Conservation (phyloP, 1,140 invertebrate genomes). For the Archivesica marissinica region DNA sequence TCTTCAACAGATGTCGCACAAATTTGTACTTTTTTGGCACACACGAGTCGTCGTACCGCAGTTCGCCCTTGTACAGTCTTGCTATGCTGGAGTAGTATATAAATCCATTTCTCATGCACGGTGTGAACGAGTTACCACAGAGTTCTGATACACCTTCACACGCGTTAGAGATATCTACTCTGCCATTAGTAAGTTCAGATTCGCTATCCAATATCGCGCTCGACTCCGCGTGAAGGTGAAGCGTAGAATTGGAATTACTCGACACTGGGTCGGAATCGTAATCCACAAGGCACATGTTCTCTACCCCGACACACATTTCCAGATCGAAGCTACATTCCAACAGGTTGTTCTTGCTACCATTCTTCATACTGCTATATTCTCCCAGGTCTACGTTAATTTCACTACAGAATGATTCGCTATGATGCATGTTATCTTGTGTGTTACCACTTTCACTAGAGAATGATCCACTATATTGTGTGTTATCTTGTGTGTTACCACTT, state of each 20-base stretch:
- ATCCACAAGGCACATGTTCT: conserved; percentile 1
- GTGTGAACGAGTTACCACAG: background rate
- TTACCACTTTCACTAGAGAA: too few species aligned
- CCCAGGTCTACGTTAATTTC: background rate
- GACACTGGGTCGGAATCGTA: conserved; percentile 11
- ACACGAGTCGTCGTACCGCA: conserved; percentile 1
- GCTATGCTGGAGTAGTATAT: conserved; percentile 45
- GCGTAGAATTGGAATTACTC: background rate
- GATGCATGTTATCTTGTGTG: background rate
- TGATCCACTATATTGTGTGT: background rate
- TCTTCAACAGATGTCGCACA: conserved; percentile 20
- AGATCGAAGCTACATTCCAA: background rate
- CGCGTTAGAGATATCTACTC: background rate
- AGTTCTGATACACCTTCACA: background rate
- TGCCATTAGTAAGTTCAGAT: background rate
- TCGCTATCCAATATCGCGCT: background rate
- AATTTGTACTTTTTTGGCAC: conserved; percentile 8
- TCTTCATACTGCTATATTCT: conserved; percentile 5
- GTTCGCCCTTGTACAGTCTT: conserved; percentile 13
- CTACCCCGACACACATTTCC: background rate
- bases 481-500: background rate
- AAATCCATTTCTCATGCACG: conserved; percentile 41
- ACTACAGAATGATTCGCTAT: background rate
- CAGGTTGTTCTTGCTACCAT: conserved; percentile 50
- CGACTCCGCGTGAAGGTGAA: background rate